A percentile compares a stretch with the other conserved stretches of the same genome.
Evolutionary conservation across 1,140 invertebrate genomes (phyloP).

Genomic region (Oryctes rhinoceros): DNA sequence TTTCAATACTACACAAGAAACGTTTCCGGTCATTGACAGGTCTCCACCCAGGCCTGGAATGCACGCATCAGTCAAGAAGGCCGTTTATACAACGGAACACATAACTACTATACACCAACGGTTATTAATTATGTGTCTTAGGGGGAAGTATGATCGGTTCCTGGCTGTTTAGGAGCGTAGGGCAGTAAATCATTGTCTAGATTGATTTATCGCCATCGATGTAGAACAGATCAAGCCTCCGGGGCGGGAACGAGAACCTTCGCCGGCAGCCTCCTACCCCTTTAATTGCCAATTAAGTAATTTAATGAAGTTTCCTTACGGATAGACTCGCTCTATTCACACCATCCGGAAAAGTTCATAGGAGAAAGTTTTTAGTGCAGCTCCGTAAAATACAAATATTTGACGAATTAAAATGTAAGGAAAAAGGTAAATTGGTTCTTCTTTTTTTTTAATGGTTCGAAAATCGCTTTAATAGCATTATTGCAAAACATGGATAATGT

Average conservation of each 20-base stretch:
- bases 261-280: neutral
- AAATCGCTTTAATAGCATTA: too few species aligned
- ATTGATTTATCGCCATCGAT: conserved; percentile 8
- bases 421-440: neutral
- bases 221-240: conserved; percentile 1
- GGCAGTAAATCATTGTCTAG: conserved; percentile 11
- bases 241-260: neutral
- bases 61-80: conserved; percentile 7
- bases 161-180: conserved; percentile 3
- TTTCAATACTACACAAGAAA: too few species aligned
- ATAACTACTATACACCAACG: neutral
- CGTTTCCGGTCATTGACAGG: neutral
- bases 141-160: conserved; percentile 8
- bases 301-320: conserved; percentile 18
- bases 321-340: neutral
- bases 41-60: neutral
- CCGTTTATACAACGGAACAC: neutral
- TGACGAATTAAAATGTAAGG: neutral
- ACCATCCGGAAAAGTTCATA: neutral
- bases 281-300: conserved; percentile 6
- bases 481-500: too few species aligned
- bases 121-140: conserved; percentile 16
- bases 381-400: neutral
- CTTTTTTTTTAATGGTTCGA: too few species aligned
- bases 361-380: neutral